Evolutionary conservation across 2,113 vertebrate genomes (phyloP), one percentile per base, ranked within the genome.

Genomic region (Hippoglossus stenolepis): DNA sequence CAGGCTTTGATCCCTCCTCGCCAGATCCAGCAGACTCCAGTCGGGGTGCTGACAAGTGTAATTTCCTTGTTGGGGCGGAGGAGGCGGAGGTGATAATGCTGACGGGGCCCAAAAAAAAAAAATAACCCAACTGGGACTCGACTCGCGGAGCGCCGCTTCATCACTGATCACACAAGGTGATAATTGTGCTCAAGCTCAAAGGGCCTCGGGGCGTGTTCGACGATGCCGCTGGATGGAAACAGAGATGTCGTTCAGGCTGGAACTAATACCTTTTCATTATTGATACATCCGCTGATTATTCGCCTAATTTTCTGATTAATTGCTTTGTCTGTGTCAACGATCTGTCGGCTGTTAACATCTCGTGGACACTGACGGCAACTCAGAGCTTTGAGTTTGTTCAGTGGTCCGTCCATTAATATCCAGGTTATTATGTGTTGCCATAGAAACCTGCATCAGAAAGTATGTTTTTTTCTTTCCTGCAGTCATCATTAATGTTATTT

Each of bases 21-120:
- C 79, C 69, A 87, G 75, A 85, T 85, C 66, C 79, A 81, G 66
- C 61, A 51, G 49, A 70, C 75, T 78, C 58, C 75, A 84, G 75
- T 79, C 68, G 70, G 80, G 73, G 66, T 82, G 90, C 88, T 86
- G 91, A 88, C 87, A 73, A 66, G 28, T 53, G 65, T 76, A 71
- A 91, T 88, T 80, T 82, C 77, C 65, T 68, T 47, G 28, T 74
- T 57, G n/a, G 51, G 64, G 53, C 65, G 76, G 15, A 70, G 51
- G 66, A 76, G 67, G 15, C 20, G 28, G 65, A 62, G 66, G 70
- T 60, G 63, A 77, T 45, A 21, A 58, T 64, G 89, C 71, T 75
- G 79, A 85, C 79, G 47, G 47, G 38, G 0, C 31, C 45, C 45
- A 14, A 53, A 70, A 70, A 62, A 85, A 67, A 38, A 17, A 24